Base-by-base conservation (phyloP, 2,888 invertebrate genomes). In the Ormyrus nitidulus region DNA sequence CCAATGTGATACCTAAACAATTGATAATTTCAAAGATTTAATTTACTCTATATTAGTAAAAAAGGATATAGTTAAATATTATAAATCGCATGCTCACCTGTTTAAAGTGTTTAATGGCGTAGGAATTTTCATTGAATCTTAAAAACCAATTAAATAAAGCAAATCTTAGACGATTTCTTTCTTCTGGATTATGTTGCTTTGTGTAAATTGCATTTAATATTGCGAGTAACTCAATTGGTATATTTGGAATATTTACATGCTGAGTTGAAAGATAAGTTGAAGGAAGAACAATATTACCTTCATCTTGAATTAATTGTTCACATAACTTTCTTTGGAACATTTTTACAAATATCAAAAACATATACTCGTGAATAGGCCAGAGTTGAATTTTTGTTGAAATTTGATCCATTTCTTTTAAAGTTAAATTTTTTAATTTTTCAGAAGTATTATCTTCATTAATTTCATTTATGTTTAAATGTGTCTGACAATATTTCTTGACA, bases 351-450 rank as follows among this genome's bases (percentile, higher is more conserved):
- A 92, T 89, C 79, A 91, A 89, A 61, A 93, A 88, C 7, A 93
- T 86, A 79, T 93, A 93, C 11, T 92, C 91, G 83, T 93, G 93
- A 61, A 93, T 86, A 80, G 95, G 95, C 82, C 94, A 88, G 4
- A 94, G 85, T 86, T 92, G 90, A 85, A 85, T 91, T 9, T 90
- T 85, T 62, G 88, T 77, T 9, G 88, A 85, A 44, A 91, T 81
- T 2, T 88, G 84, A 0, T 79, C 81, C 3, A 84, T 73, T 13
- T 86, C 82, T 79, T 84, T 83, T 75, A 81, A 56, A 51, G 59
- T 66, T 0, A 49, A 5, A 54, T 11, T 65, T n/a, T 70, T 71
- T 11, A 19, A 70, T 7, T 70, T 13, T 13, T 44, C 34, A 11
- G 0, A 19, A 51, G 61, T 9, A 34, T 71, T 75, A 7, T 77